Percentiles rank a stretch among this genome's conserved stretches.
Evolutionary conservation across 2,888 invertebrate species (phyloP).

Genomic region (Hirtodrosophila trivittata): DNA sequence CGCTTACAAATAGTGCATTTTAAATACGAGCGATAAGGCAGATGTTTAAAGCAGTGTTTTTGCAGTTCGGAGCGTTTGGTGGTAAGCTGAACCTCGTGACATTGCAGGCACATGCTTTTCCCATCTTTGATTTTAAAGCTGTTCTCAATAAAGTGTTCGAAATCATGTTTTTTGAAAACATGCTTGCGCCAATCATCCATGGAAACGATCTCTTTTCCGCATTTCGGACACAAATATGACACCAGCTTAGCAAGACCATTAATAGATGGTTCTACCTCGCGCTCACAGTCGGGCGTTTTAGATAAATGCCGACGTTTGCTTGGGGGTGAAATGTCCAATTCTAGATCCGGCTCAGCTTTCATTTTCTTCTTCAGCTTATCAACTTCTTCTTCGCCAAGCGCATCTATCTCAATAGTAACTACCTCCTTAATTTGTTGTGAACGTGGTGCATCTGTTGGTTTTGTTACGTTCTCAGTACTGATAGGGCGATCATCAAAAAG

Average conservation of each 20-base stretch:
- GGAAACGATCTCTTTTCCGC: slow-evolving; percentile 66
- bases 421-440: slow-evolving; percentile 40
- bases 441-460: not conserved
- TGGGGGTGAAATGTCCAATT: slow-evolving; percentile 2
- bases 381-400: slow-evolving; percentile 66
- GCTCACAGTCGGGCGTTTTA: slow-evolving; percentile 23
- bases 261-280: slow-evolving; percentile 31
- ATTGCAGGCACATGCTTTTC: slow-evolving; percentile 66
- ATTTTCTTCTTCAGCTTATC: slow-evolving; percentile 55
- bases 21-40: slow-evolving; percentile 78
- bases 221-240: slow-evolving; percentile 75
- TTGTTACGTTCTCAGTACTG: not conserved
- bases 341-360: slow-evolving; percentile 32
- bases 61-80: slow-evolving; percentile 65
- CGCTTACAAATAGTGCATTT: slow-evolving; percentile 75
- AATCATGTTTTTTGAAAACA: slow-evolving; percentile 73
- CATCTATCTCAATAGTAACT: slow-evolving; percentile 71
- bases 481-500: slow-evolving; percentile 59
- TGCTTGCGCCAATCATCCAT: slow-evolving; percentile 75
- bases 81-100: slow-evolving; percentile 64
- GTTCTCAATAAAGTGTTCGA: slow-evolving; percentile 70
- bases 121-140: slow-evolving; percentile 67
- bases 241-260: slow-evolving; percentile 57
- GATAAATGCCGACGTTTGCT: slow-evolving; percentile 46
- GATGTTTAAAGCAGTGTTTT: slow-evolving; percentile 78